phyloP scores from a whole-genome alignment of 2,888 invertebrate species.

The Cloeon dipterum region DNA sequence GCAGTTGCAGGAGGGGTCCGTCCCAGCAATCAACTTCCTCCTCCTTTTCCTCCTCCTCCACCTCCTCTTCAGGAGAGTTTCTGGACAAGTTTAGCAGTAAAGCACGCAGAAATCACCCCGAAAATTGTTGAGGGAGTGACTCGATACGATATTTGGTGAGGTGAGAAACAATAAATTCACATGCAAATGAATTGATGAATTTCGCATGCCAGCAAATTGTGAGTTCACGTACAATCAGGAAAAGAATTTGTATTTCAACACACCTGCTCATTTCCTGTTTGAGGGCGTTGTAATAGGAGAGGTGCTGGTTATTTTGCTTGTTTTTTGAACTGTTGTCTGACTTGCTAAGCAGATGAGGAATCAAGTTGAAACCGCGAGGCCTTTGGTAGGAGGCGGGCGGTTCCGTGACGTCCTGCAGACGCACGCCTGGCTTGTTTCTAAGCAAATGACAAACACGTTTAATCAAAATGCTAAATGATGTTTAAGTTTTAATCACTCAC shows the following conservation, averaged over 20 bases:
- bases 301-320: conserved; percentile 9
- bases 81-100: neutral
- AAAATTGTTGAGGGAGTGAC: no score
- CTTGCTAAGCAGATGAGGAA: conserved; percentile 16
- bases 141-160: no score
- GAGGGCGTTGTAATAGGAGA: conserved; percentile 14
- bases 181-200: no score
- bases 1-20: conserved; percentile 8
- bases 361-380: conserved; percentile 35
- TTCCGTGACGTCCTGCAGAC: conserved; percentile 26
- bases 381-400: conserved; percentile 31
- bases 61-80: conserved; percentile 20
- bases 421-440: conserved; percentile 33
- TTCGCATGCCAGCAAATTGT: no score
- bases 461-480: no score
- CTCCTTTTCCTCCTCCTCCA: no score
- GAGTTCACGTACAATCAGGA: no score
- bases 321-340: conserved; percentile 4
- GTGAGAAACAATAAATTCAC: no score
- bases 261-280: conserved; percentile 24
- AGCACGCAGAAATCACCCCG: no score
- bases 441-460: no score
- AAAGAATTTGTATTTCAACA: no score
- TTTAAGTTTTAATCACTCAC: no score
- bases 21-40: conserved; percentile 11